Percentiles rank a stretch among this genome's conserved stretches.
Conservation (phyloP, 2,113 vertebrate genomes). For the Ptilonorhynchus violaceus region DNA sequence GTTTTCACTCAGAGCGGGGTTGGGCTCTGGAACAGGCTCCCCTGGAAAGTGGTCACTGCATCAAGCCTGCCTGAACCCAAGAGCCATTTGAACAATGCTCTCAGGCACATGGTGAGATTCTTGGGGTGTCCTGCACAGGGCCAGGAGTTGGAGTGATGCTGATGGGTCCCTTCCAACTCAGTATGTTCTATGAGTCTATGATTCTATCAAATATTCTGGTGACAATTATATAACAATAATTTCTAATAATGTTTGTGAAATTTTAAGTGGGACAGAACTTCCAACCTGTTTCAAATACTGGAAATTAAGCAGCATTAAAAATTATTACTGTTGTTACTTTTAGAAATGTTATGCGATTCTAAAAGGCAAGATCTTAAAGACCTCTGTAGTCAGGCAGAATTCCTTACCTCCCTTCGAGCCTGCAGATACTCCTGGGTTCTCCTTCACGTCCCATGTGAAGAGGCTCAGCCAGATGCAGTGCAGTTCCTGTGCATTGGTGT, state of each 20-base stretch:
- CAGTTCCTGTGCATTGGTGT: background rate
- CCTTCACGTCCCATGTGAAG: background rate
- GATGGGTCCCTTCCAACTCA: background rate
- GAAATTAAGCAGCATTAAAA: slow-evolving; percentile 57
- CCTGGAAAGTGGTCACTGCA: background rate
- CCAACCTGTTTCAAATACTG: background rate
- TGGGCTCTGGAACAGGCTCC: background rate
- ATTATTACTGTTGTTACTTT: background rate
- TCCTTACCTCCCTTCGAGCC: background rate
- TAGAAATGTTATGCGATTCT: background rate
- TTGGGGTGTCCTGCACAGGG: background rate
- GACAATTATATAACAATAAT: background rate
- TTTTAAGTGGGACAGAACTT: background rate
- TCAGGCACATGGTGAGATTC: background rate
- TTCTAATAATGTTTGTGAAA: background rate
- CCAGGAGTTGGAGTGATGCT: background rate
- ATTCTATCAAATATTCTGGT: background rate
- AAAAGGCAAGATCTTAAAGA: background rate
- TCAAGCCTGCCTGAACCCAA: background rate
- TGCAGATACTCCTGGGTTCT: background rate
- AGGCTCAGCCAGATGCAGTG: background rate
- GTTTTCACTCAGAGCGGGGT: background rate
- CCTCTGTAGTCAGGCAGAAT: rapidly evolving
- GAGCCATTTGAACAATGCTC: rapidly evolving
- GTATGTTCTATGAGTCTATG: background rate